A percentile compares a stretch with the other conserved stretches of the same genome.
Conservation (phyloP, 2,797 vertebrate genomes). For the Bothrops alternatus region DNA sequence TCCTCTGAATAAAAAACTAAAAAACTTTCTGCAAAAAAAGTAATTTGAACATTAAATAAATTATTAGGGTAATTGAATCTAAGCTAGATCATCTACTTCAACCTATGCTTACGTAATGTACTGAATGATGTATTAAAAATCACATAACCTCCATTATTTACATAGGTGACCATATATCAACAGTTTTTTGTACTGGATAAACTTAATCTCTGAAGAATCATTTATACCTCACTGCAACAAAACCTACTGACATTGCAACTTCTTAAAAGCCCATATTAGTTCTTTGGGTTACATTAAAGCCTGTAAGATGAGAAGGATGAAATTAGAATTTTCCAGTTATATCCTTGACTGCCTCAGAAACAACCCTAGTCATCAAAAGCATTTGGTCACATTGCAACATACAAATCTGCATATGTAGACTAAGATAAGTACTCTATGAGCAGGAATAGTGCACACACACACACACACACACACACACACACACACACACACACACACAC, state of each 20-base stretch:
- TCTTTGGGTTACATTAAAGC: not conserved
- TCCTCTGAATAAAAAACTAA: not conserved
- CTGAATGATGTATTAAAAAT: not conserved
- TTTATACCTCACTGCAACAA: not conserved
- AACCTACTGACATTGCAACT: not conserved
- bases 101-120: not conserved
- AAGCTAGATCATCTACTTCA: not conserved
- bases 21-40: not conserved
- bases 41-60: not conserved
- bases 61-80: not conserved
- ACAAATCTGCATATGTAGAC: not conserved
- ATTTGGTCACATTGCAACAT: not conserved
- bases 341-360: not conserved
- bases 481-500: not conserved
- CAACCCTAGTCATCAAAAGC: not conserved
- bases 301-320: not conserved
- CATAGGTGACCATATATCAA: not conserved
- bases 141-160: too few relatives aligned
- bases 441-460: not conserved
- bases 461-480: not conserved
- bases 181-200: not conserved
- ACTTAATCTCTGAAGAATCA: not conserved
- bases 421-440: not conserved
- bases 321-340: not conserved
- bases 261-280: not conserved